Evolutionary conservation across 2,888 invertebrate species (phyloP).

Genomic region (Tipula helvola): DNA sequence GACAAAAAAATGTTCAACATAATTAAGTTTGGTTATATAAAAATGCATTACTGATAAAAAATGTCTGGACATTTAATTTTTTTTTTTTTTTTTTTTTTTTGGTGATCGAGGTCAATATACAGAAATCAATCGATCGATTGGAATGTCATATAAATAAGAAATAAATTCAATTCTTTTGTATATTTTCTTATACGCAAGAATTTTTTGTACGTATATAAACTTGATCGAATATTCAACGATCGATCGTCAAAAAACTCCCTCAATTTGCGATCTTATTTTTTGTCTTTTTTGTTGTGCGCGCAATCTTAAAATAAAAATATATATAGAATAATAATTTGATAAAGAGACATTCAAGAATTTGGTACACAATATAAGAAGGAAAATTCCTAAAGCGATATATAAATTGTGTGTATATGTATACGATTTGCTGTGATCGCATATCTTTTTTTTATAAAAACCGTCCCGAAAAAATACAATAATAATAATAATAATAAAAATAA

Average conservation of each 20-base stretch:
- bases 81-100: neutral
- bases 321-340: conserved; percentile 8
- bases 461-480: neutral
- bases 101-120: conserved; percentile 5
- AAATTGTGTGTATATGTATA: neutral
- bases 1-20: neutral
- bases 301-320: neutral
- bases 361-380: neutral
- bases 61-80: neutral
- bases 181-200: neutral
- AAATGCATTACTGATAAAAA: neutral
- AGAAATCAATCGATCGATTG: conserved; percentile 6
- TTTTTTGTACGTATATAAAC: neutral
- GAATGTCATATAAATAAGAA: conserved; percentile 9
- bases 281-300: neutral
- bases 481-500: conserved; percentile 5
- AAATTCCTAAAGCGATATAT: neutral
- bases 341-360: conserved; percentile 9
- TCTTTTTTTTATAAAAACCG: neutral
- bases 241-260: conserved; percentile 8
- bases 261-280: conserved; percentile 7
- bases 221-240: neutral
- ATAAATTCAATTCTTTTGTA: neutral
- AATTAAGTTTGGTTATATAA: neutral
- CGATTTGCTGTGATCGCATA: neutral